Evolutionary conservation across 1,140 invertebrate genomes (phyloP), one percentile per base, ranked within the genome.

Genomic region (Drosophila melanogaster): DNA sequence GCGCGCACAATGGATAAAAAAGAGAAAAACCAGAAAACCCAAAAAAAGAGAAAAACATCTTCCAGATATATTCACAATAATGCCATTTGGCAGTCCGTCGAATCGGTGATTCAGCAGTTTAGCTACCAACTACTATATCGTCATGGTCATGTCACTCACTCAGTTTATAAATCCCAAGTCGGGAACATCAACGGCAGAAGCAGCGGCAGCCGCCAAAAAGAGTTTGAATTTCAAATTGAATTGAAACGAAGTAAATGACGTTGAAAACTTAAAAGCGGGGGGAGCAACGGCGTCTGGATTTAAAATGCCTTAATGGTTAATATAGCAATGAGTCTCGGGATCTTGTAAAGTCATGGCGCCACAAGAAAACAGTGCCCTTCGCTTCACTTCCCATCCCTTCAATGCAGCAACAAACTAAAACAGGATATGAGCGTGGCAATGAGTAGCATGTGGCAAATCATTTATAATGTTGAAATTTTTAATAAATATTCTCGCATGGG

Each of bases 211-310:
- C 55, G 57, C 71, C 61, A 57, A 79, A 87, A 89, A 89, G 84
- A 89, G 84, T 89, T 89, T 89, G 66, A 78, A 85, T 90, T 84
- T 78, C 69, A 90, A 90, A 90, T 90, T 89, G 79, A 90, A 84
- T 90, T 74, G 80, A 85, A 81, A 70, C 56, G 62, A 80, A 89
- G 80, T 77, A 87, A 87, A 90, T 89, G 80, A 89, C 84, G 79
- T 84, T 74, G 77, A 80, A 89, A 89, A 84, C 85, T 79, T 86
- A 70, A 64, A 67, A 38, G 62, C 60, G 64, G 44, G 8, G 22
- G 47, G 37, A 30, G n/a, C 3, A 37, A 43, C 49, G 65, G 49
- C 46, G 60, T 55, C 44, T 65, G 67, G 59, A 59, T 46, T 57
- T 83, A 77, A 72, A 83, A 87, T 89, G 84, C 84, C 76, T 84